Base-by-base conservation (phyloP, 2,113 vertebrate genomes). In the Grammomys dolichurus region DNA sequence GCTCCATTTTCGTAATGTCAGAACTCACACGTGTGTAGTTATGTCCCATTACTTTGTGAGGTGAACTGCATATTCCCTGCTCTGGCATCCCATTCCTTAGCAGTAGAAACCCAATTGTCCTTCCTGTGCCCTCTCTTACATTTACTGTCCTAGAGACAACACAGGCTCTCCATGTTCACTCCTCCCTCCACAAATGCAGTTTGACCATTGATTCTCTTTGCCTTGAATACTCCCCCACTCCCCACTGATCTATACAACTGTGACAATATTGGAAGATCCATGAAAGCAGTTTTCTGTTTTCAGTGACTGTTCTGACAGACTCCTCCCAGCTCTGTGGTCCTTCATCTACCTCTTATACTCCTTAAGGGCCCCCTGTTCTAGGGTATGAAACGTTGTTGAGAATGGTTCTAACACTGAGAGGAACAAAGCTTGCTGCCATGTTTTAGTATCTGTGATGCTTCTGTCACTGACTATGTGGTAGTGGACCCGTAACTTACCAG, bases 141-240 rank as follows among this genome's bases (percentile, higher is more conserved):
- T 95, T 84, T 95, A 70, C 75, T 60, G 12, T 96, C 72, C 63
- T 46, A 92, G 87, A 92, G 58, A 54, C 13, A 36, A 33, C 9
- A 67, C 7, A 28, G 16, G n/a, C 12, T 70, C 5, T 40, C 76
- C 75, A 6, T 87, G 78, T 76, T 93, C 46, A 60, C n/a, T 86
- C 58, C 65, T 80, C 43, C 4, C 65, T 80, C 43, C 4, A 13
- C 80, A 33, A 85, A 2, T 67, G 51, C 33, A 91, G 51, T 96
- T 77, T 94, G 63, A 80, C 69, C 36, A 33, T 19, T 46, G 28
- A 48, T 91, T 73, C 46, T 24, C 48, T 93, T 94, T 75, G 13
- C 88, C 72, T 31, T 87, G 26, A 92, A 54, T 56, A 58, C 43
- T 13, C 20, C 69, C 17, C 10, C 94, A 26, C 78, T 75, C 33